A percentile compares a stretch with the other conserved stretches of the same genome.
Conservation (phyloP, 2,797 vertebrate species). For the Neosilurus hyrtlii region DNA sequence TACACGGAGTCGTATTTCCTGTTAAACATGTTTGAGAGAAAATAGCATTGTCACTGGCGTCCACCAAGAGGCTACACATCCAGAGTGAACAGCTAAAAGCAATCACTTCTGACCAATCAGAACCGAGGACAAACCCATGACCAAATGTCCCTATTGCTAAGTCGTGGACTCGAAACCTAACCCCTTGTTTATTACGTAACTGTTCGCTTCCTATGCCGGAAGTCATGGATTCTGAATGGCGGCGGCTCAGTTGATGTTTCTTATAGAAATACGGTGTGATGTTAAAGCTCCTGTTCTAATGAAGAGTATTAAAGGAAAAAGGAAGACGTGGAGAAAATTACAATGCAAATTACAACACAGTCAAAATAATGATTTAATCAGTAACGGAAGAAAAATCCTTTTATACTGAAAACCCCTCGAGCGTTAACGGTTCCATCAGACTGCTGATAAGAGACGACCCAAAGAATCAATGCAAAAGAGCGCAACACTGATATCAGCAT, state of each 20-base stretch:
- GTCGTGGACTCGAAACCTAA: neutral
- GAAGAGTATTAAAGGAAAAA: neutral
- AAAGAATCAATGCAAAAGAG: constrained; percentile 24
- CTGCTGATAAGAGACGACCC: constrained; percentile 13
- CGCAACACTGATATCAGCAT: neutral
- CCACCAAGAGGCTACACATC: neutral
- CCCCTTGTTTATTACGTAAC: neutral
- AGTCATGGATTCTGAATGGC: too few relatives aligned
- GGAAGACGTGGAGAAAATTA: neutral
- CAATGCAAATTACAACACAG: constrained; percentile 38
- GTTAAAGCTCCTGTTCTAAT: neutral
- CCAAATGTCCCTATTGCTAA: neutral
- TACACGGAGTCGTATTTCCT: neutral
- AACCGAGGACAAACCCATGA: neutral
- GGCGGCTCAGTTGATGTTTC: neutral
- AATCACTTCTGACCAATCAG: neutral
- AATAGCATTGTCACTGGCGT: too few relatives aligned
- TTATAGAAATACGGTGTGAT: neutral
- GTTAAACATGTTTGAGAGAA: too few relatives aligned
- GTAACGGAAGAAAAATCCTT: constrained; percentile 2
- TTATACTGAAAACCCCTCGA: neutral
- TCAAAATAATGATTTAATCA: constrained; percentile 12
- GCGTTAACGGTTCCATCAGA: constrained; percentile 13
- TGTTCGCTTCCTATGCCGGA: neutral
- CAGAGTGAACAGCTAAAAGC: neutral